Evolutionary conservation across 2,888 invertebrate genomes (phyloP).

Genomic region (Sclerodermus sp.): DNA sequence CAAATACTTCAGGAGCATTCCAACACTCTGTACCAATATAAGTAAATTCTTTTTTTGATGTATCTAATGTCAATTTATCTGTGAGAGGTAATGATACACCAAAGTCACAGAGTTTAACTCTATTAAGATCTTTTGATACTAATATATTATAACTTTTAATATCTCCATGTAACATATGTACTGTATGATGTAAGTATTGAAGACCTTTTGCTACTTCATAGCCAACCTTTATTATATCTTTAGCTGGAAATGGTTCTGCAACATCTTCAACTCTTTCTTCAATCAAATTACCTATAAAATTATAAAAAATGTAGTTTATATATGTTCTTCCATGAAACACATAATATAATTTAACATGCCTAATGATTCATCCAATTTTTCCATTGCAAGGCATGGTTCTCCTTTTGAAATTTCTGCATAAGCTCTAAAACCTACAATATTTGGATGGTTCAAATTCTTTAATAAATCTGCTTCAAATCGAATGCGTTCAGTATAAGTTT

Average conservation of each 20-base stretch:
- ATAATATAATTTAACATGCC: conserved; percentile 43
- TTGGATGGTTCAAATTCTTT: conserved; percentile 72
- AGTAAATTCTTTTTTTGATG: conserved; percentile 59
- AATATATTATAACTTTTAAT: conserved; percentile 82
- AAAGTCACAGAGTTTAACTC: conserved; percentile 82
- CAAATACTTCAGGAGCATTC: conserved; percentile 76
- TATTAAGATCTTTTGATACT: conserved; percentile 73
- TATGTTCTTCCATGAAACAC: background rate
- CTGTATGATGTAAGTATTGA: conserved; percentile 75
- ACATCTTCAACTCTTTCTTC: conserved; percentile 65
- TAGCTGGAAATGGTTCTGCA: conserved; percentile 64
- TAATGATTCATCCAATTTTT: conserved; percentile 72
- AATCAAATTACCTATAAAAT: conserved; percentile 65
- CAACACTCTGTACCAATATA: conserved; percentile 79
- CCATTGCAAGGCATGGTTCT: conserved; percentile 73
- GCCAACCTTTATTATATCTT: conserved; percentile 68
- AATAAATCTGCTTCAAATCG: conserved; percentile 74
- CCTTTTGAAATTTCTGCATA: conserved; percentile 62
- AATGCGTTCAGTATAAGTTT: conserved; percentile 62
- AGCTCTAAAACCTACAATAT: conserved; percentile 77
- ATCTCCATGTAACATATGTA: conserved; percentile 77
- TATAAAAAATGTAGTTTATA: conserved; percentile 5
- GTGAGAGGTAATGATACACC: conserved; percentile 77
- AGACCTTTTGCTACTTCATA: conserved; percentile 71
- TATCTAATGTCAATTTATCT: conserved; percentile 63